Evolutionary conservation across 2,113 vertebrate genomes (phyloP), one percentile per base, ranked within the genome.

Genomic region (Silurus glanis): DNA sequence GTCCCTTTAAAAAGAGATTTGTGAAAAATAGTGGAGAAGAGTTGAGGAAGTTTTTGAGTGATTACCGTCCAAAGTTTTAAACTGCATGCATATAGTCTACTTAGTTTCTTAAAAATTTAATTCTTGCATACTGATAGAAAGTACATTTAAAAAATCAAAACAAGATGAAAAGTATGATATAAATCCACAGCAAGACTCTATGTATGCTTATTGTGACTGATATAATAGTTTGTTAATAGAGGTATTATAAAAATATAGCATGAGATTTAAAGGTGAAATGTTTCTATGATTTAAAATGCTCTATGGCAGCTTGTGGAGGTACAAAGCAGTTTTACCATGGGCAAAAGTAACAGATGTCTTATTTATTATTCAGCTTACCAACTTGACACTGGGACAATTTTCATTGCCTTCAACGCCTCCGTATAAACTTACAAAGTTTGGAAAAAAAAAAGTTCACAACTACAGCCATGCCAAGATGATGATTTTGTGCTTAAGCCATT

Each of bases 1-100:
- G 87, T 90, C 53, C 88, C 85, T 90, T 72, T 86, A 78, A 83
- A 85, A 86, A 67, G 64, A 56, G 78, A 69, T 14, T 85, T 66
- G 72, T 76, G 91, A 82, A 91, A 89, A 87, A 56, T 59, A 61
- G 87, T 66, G 83, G 72, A 72, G 62, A 72, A 75, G 61, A 12
- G 14, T n/a, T 37, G 12, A 75, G 74, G 49, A 49, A 82, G 56
- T 58, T 17, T 86, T 17, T 13, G 61, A 67, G 23, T 75, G 66
- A 75, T 45, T 45, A 82, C 8, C 47, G 21, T 25, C 25, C 14
- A 47, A 47, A 14, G 80, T n/a, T 83, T 9, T 45, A 74, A 19
- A 64, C 8, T 49, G 45, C 49, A 19, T 2, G 21, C 6, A 9
- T 49, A 5, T 45, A 74, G 71, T 74, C 45, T 21, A 6, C 13